Conservation (phyloP, 2,113 vertebrate genomes). For the Percopsis transmontana region DNA sequence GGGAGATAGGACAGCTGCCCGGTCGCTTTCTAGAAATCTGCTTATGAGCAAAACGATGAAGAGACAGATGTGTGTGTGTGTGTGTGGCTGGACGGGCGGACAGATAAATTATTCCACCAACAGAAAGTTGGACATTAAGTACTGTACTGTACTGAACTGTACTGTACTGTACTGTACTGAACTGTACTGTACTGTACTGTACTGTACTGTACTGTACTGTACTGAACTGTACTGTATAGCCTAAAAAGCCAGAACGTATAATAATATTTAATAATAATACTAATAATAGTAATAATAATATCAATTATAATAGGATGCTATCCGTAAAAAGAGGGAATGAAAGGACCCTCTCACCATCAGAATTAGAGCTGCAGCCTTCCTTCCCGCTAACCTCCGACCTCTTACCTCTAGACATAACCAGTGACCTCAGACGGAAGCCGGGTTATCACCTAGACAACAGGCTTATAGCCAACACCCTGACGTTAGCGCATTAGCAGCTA, state of each 20-base stretch:
- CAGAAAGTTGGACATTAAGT: too few species aligned
- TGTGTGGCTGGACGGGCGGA: conserved; percentile 40
- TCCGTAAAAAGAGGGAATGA: conserved; percentile 35
- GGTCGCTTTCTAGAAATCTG: not conserved
- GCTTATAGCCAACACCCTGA: conserved; percentile 50
- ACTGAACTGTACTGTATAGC: too few species aligned
- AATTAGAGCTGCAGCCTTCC: conserved; percentile 63
- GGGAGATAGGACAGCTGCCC: not conserved
- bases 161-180: too few species aligned
- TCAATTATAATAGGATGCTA: not conserved
- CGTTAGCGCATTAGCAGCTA: conserved; percentile 38
- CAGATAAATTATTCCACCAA: conserved; percentile 69
- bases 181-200: too few species aligned
- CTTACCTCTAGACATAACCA: conserved; percentile 49
- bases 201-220: too few species aligned
- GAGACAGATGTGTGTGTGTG: not conserved
- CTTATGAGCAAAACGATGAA: conserved; percentile 1
- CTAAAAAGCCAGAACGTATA: too few species aligned
- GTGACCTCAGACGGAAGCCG: conserved; percentile 40
- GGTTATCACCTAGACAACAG: conserved; percentile 57
- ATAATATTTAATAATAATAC: too few species aligned
- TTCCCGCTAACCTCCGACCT: conserved; percentile 42
- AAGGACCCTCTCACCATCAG: conserved; percentile 67
- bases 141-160: too few species aligned
- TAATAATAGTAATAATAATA: too few species aligned